These are phyloP conservation scores for Cheilosia scutellata DNA, from an alignment of 2,888 invertebrate genomes.

Conservation along the genomic window DNA sequence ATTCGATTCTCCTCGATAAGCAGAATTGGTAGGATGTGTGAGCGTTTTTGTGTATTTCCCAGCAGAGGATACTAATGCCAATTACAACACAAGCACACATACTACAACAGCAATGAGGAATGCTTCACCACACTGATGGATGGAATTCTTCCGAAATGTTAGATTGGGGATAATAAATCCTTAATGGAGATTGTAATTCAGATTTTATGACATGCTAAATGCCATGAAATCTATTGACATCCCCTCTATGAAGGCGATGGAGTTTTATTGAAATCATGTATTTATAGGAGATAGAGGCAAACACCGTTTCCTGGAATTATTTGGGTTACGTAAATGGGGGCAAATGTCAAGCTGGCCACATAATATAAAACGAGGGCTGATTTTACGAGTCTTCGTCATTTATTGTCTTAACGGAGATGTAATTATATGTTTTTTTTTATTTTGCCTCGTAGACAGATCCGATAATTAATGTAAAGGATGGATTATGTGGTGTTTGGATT, in stretches of 20 bases:
- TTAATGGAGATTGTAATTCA: slow-evolving; percentile 68
- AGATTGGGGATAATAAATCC: slow-evolving; percentile 69
- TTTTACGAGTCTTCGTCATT: slow-evolving; percentile 26
- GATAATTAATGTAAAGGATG: slow-evolving; percentile 18
- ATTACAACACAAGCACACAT: slow-evolving; percentile 12
- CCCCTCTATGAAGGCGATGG: neutral
- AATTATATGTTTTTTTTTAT: slow-evolving; percentile 6
- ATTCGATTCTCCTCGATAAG: slow-evolving; percentile 61
- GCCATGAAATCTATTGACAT: slow-evolving; percentile 63
- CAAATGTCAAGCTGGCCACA: slow-evolving; percentile 36
- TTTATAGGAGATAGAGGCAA: neutral
- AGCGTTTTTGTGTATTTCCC: slow-evolving; percentile 9
- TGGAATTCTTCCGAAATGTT: slow-evolving; percentile 34
- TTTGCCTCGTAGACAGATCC: neutral
- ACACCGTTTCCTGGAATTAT: slow-evolving; percentile 21
- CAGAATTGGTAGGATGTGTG: slow-evolving; percentile 43
- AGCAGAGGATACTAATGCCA: slow-evolving; percentile 23
- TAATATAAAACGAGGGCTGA: slow-evolving; percentile 1
- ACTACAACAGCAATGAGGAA: neutral
- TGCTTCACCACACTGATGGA: slow-evolving; percentile 18
- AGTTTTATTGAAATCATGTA: slow-evolving; percentile 50
- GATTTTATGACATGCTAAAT: slow-evolving; percentile 72
- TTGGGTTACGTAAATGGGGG: slow-evolving; percentile 9
- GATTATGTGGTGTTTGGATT: slow-evolving; percentile 20
- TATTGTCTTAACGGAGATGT: slow-evolving; percentile 18